Evolutionary conservation across 2,113 vertebrate genomes (phyloP), one percentile per base, ranked within the genome.

Genomic region (Epinephelus cyanopodus): DNA sequence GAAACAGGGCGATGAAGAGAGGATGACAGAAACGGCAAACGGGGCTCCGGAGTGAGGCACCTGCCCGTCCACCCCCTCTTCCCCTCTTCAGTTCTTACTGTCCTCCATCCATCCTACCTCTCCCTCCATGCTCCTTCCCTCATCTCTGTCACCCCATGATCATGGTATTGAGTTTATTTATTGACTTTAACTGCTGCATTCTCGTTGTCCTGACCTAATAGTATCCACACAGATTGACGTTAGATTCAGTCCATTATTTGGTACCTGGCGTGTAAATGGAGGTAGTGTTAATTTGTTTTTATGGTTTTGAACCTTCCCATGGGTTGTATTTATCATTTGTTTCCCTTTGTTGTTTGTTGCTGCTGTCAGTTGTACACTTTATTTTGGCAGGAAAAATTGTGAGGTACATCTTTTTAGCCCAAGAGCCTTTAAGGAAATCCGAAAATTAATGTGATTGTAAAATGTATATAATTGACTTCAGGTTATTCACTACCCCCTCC

Each of bases 1-100:
- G 90, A 98, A 97, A 92, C 96, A 95, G 85, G 94, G 90, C 0
- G 96, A 98, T 0, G 97, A 98, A 42, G 97, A 98, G 91, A 97
- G 95, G 86, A 94, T 95, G 70, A 89, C 95, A 0, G 97, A 93
- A 19, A 81, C 90, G 0, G 79, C 93, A 47, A 96, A 96, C 7
- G 96, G 92, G 2, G 92, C 94, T 82, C 86, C 89, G 17, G 96
- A 96, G 91, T 98, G 95, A 92, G 27, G 39, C 11, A 0, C 1
- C 37, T 4, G 11, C 19, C 63, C 5, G n/a, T 4, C 47, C 21
- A 1, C 15, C 52, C 53, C 21, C 48, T 45, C 45, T 27, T 54
- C 37, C 27, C 23, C 6, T 13, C n/a, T 29, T 73, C 33, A 10
- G 57, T 73, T 68, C 42, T 45, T 64, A 64, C 33, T 25, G 19